Conservation (phyloP, 2,797 vertebrate genomes). For the Chaetophractus vellerosus region DNA sequence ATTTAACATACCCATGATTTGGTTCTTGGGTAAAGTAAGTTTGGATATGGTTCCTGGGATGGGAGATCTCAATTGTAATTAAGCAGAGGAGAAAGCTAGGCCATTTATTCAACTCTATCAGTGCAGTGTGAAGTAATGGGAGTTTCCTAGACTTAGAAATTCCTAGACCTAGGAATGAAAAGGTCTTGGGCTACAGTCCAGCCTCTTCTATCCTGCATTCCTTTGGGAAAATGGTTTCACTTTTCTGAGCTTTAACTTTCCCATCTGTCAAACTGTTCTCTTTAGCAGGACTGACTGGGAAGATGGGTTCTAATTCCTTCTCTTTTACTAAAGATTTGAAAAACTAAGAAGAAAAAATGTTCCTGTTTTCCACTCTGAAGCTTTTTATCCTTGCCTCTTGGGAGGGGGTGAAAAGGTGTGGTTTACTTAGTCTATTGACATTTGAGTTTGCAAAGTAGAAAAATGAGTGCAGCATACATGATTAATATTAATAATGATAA, state of each 20-base stretch:
- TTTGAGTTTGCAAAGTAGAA: conserved; percentile 85
- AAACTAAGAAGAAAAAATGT: not conserved
- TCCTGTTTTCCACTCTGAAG: not conserved
- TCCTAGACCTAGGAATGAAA: not conserved
- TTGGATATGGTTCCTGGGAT: not conserved
- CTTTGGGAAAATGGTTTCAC: not conserved
- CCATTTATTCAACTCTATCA: not conserved
- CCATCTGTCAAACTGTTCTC: not conserved
- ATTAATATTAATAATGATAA: conserved; percentile 90
- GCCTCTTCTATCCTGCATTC: not conserved
- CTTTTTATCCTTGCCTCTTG: not conserved
- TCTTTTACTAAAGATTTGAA: conserved; percentile 22
- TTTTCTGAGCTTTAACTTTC: not conserved
- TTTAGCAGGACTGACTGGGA: not conserved
- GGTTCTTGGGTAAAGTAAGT: not conserved
- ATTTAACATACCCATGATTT: not conserved
- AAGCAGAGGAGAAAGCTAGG: not conserved
- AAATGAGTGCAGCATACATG: conserved; percentile 66
- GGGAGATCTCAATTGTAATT: not conserved
- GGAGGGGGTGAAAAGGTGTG: conserved; percentile 19
- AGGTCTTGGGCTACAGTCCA: not conserved
- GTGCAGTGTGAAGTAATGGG: accelerated
- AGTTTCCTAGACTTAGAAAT: not conserved
- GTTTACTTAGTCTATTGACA: conserved; percentile 86
- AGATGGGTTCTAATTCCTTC: not conserved